A percentile compares a stretch with the other conserved stretches of the same genome.
Conservation (phyloP, 2,113 vertebrate species). For the Ranitomeya variabilis region DNA sequence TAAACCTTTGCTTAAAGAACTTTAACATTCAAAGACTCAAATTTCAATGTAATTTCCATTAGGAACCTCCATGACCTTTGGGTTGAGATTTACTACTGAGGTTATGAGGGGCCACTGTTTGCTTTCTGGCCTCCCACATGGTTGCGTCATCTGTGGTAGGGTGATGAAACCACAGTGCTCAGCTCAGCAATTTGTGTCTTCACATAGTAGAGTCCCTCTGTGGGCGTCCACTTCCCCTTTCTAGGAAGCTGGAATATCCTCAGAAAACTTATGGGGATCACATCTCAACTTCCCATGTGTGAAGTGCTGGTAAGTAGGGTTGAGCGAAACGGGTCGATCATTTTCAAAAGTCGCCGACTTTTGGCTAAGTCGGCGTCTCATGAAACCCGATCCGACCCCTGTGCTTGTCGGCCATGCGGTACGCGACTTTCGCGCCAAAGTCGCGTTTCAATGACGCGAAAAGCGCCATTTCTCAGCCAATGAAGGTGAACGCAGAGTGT, state of each 20-base stretch:
- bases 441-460: too few species aligned
- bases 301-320: not conserved
- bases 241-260: not conserved
- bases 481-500: too few species aligned
- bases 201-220: not conserved
- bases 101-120: not conserved
- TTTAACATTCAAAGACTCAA: not conserved
- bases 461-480: too few species aligned
- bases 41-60: not conserved
- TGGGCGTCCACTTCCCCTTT: not conserved
- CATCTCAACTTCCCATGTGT: not conserved
- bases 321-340: too few species aligned
- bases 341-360: too few species aligned
- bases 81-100: not conserved
- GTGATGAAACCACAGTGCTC: conserved; percentile 17
- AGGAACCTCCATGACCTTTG: not conserved
- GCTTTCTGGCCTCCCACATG: conserved; percentile 2
- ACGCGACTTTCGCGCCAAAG: too few species aligned
- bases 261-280: not conserved
- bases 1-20: not conserved
- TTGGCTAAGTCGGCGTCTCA: too few species aligned
- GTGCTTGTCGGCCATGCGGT: too few species aligned
- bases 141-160: conserved; percentile 18
- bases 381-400: too few species aligned
- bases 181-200: not conserved